Evolutionary conservation across 2,888 invertebrate species (phyloP), one percentile per base, ranked within the genome.

Genomic region (Encarsia formosa): DNA sequence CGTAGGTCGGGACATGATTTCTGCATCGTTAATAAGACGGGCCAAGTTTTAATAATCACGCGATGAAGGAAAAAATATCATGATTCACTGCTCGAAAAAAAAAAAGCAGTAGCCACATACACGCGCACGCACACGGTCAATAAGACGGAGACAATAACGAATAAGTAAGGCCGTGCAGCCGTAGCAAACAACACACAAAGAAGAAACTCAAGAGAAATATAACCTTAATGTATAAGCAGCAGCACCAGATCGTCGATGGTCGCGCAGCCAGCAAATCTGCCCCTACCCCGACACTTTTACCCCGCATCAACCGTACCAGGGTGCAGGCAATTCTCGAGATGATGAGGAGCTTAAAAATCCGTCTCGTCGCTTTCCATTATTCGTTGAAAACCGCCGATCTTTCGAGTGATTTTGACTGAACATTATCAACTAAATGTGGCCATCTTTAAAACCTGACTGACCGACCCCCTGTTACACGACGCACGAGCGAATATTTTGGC

Each of bases 1-100:
- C 9, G 62, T 64, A 1, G 69, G 51, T 55, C 69, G 63, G 24
- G 73, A 62, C 73, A 72, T 70, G 37, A 40, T 59, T n/a, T n/a
- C n/a, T n/a, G n/a, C n/a, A n/a, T n/a, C n/a, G 3, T 18, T 26
- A 11, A 26, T 26, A 8, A 26, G 26, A 11, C 26, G 26, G 8
- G 8, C 8, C 5, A 8, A 6, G 11, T 11, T 11, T 26, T 26
- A 26, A 11, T 11, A 6, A 26, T 6, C 8, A 26, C 26, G 26
- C 26, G 26, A 8, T 11, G 26, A 26, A 11, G 8, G 26, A 26
- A n/a, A n/a, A n/a, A n/a, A n/a, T n/a, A n/a, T n/a, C n/a, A n/a
- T n/a, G n/a, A n/a, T n/a, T n/a, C n/a, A n/a, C n/a, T n/a, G n/a
- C n/a, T n/a, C n/a, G n/a, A n/a, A n/a, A n/a, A n/a, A n/a, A n/a